These are phyloP conservation scores for Epirrita christyi DNA, from an alignment of 2,888 invertebrate species.

Conservation along the genomic window DNA sequence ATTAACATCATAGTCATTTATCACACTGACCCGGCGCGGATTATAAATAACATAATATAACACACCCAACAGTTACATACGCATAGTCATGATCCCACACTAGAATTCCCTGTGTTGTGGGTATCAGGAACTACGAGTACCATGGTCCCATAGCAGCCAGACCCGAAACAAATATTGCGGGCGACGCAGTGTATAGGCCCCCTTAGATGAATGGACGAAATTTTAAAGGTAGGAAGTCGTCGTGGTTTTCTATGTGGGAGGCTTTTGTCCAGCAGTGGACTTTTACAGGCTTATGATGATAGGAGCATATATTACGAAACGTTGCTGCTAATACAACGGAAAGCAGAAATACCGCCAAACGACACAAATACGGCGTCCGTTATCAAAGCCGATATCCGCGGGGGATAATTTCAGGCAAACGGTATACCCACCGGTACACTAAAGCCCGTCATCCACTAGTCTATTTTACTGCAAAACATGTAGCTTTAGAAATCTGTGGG, in stretches of 20 bases:
- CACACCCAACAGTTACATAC: too few species aligned
- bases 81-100: too few species aligned
- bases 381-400: slow-evolving; percentile 48
- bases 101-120: too few species aligned
- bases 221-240: too few species aligned
- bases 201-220: too few species aligned
- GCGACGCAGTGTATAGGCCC: too few species aligned
- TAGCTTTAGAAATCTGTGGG: background rate
- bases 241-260: too few species aligned
- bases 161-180: too few species aligned
- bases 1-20: background rate
- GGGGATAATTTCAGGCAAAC: slow-evolving; percentile 60
- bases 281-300: too few species aligned
- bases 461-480: background rate
- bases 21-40: background rate
- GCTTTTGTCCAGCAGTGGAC: too few species aligned
- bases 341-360: slow-evolving; percentile 40
- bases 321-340: slow-evolving; percentile 26
- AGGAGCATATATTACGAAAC: background rate
- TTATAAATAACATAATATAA: background rate
- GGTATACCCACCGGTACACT: slow-evolving; percentile 54
- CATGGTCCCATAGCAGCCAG: too few species aligned
- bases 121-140: too few species aligned
- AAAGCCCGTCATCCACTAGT: slow-evolving; percentile 22
- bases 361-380: slow-evolving; percentile 52